phyloP scores from a whole-genome alignment of 2,888 invertebrate genomes.

The Tinea trinotella region DNA sequence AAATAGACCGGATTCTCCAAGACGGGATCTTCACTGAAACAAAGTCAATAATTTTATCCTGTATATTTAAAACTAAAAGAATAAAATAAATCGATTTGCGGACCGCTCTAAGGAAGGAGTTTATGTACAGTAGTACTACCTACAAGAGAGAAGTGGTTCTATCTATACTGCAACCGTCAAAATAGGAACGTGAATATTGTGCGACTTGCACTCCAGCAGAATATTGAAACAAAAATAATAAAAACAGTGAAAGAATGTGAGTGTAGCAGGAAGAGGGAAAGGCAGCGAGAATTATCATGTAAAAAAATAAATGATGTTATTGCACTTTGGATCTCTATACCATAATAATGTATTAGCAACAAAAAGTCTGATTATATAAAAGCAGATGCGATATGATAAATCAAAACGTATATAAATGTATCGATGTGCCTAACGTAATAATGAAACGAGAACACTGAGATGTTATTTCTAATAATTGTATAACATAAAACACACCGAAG shows the following conservation, averaged over 20 bases:
- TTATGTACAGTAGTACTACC: slow-evolving; percentile 7
- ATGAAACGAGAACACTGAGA: slow-evolving; percentile 6
- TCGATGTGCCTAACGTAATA: not conserved
- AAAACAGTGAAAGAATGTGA: slow-evolving; percentile 4
- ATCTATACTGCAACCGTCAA: slow-evolving; percentile 3
- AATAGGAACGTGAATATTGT: slow-evolving; percentile 4
- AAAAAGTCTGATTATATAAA: slow-evolving; percentile 2
- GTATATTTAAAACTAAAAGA: not conserved
- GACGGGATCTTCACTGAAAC: no score
- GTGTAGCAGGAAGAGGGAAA: slow-evolving; percentile 6
- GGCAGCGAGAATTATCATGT: slow-evolving; percentile 7
- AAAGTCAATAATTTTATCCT: not conserved
- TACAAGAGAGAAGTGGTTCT: not conserved
- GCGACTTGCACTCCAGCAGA: slow-evolving; percentile 1
- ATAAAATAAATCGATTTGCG: not conserved
- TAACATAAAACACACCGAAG: slow-evolving; percentile 80
- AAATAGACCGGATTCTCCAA: no score
- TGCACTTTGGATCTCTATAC: slow-evolving; percentile 7
- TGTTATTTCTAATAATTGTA: slow-evolving; percentile 10
- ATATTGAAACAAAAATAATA: not conserved
- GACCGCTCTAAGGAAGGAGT: slow-evolving; percentile 6
- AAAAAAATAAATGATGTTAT: slow-evolving; percentile 7
- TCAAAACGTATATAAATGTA: not conserved
- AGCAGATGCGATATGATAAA: slow-evolving; percentile 1
- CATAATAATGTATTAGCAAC: not conserved